These are phyloP conservation scores for Torymus tubicola DNA, from an alignment of 2,888 invertebrate species.

Conservation along the genomic window DNA sequence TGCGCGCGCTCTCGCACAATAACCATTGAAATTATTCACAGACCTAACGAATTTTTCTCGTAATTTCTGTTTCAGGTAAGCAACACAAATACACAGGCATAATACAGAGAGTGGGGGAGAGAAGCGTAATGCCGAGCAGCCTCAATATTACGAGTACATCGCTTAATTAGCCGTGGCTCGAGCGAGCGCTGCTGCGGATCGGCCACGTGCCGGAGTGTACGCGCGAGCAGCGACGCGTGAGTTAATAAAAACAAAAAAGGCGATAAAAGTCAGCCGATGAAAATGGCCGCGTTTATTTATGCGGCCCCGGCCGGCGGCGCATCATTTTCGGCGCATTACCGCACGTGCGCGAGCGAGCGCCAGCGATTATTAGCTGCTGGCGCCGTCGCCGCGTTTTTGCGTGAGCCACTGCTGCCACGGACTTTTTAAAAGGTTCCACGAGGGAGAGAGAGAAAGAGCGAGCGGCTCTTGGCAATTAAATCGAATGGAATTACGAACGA, in stretches of 20 bases:
- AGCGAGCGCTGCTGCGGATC: too few relatives aligned
- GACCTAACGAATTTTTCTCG: slow-evolving; percentile 19
- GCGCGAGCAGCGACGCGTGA: slow-evolving; percentile 23
- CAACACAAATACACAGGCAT: slow-evolving; percentile 17
- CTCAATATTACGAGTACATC: neutral
- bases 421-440: slow-evolving; percentile 60
- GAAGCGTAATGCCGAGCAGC: too few relatives aligned
- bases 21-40: too few relatives aligned
- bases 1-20: neutral
- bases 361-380: slow-evolving; percentile 65
- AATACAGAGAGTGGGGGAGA: too few relatives aligned
- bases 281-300: slow-evolving; percentile 26
- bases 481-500: slow-evolving; percentile 73
- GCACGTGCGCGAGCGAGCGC: slow-evolving; percentile 62
- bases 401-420: too few relatives aligned
- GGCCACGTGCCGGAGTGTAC: neutral
- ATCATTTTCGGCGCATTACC: slow-evolving; percentile 64
- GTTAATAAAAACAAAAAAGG: slow-evolving; percentile 51
- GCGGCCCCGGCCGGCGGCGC: neutral
- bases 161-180: slow-evolving; percentile 39
- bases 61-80: slow-evolving; percentile 65
- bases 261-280: slow-evolving; percentile 29
- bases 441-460: slow-evolving; percentile 49
- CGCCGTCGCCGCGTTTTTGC: too few relatives aligned
- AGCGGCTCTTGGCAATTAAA: slow-evolving; percentile 67